phyloP scores from a whole-genome alignment of 2,113 vertebrate species.

The Protobothrops mucrosquamatus region DNA sequence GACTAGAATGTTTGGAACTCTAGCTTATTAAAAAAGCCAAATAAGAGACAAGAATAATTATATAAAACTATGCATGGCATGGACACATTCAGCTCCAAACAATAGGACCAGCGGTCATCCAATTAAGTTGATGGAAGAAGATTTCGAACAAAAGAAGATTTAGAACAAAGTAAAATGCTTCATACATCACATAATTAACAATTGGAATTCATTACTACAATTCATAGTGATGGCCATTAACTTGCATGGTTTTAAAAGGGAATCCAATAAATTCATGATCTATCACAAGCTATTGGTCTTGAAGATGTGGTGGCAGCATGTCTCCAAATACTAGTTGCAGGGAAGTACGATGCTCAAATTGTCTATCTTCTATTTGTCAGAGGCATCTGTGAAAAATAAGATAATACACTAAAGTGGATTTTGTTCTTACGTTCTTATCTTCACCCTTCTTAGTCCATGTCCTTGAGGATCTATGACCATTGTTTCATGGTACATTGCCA shows the following conservation, averaged over 20 bases:
- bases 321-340: neutral
- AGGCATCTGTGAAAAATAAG: neutral
- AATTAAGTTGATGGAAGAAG: neutral
- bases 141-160: neutral
- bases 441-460: neutral
- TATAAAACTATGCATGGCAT: neutral
- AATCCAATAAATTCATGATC: neutral
- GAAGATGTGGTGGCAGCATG: neutral
- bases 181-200: neutral
- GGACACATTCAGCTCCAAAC: neutral
- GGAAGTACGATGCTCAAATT: neutral
- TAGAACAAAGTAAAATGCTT: neutral
- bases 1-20: neutral
- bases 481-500: neutral
- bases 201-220: neutral
- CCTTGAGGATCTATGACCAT: neutral
- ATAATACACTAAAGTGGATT: neutral
- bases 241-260: neutral
- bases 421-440: neutral
- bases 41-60: neutral
- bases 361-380: neutral
- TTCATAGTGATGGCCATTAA: neutral
- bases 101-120: neutral
- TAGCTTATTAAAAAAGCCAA: neutral
- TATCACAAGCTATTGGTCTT: neutral